Conservation (phyloP, 2,113 vertebrate genomes). For the Oryzias javanicus region DNA sequence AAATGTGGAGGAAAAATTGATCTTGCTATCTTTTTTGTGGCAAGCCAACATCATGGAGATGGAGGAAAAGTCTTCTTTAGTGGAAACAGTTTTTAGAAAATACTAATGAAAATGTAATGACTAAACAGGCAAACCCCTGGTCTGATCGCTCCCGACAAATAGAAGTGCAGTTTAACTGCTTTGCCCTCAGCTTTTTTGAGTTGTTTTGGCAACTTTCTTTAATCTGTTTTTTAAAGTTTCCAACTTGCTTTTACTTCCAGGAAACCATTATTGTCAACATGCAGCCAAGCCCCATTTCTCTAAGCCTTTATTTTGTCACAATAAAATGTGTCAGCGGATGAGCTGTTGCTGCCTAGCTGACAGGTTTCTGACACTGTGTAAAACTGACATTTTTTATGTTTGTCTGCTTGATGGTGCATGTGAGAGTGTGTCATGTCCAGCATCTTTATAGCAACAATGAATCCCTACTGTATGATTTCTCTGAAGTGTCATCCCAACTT, state of each 20-base stretch:
- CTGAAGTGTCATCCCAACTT: neutral
- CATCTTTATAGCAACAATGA: neutral
- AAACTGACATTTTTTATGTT: neutral
- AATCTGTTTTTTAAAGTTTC: neutral
- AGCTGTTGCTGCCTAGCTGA: neutral
- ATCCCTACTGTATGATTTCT: neutral
- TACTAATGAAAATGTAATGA: constrained; percentile 22
- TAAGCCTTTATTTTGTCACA: neutral
- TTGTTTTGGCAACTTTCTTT: constrained; percentile 1
- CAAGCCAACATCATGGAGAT: no score
- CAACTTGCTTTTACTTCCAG: neutral
- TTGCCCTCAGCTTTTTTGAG: neutral
- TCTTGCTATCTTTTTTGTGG: no score
- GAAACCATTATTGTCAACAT: neutral
- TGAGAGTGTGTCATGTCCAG: neutral
- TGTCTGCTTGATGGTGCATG: neutral
- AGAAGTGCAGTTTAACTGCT: no score
- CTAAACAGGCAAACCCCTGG: no score
- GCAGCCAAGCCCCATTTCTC: no score
- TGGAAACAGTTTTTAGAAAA: constrained; percentile 37
- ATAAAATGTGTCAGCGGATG: neutral
- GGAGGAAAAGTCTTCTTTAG: no score
- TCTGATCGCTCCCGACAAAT: no score
- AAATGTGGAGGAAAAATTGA: no score
- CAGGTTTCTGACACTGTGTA: neutral